phyloP scores from a whole-genome alignment of 1,140 invertebrate species.

The Panagrolaimus sp. region DNA sequence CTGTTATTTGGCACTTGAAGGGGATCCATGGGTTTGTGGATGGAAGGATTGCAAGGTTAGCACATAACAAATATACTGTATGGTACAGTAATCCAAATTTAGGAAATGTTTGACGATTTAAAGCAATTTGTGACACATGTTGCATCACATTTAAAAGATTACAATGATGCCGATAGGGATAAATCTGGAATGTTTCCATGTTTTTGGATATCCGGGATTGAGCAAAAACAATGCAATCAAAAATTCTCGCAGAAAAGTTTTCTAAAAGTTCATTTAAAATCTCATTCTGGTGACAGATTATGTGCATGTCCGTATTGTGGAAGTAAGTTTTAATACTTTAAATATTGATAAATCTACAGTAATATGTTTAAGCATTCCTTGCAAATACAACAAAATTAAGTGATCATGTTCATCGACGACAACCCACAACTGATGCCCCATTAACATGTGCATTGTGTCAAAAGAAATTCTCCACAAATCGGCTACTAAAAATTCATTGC shows the following conservation, averaged over 20 bases:
- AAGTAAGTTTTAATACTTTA: too few species aligned
- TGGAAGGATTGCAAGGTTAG: conserved; percentile 4
- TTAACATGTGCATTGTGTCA: conserved; percentile 30
- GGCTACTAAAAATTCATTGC: conserved; percentile 36
- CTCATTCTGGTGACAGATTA: neutral
- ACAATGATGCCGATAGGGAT: neutral
- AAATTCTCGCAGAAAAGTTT: neutral
- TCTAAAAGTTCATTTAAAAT: neutral
- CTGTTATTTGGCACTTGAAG: neutral
- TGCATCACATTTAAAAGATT: neutral
- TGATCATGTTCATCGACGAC: neutral
- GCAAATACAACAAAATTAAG: neutral
- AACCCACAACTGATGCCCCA: neutral
- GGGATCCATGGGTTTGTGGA: conserved; percentile 2
- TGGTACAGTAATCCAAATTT: neutral
- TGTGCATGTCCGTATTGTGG: conserved; percentile 4
- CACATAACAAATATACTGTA: neutral
- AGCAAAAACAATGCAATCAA: neutral
- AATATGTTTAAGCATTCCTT: neutral
- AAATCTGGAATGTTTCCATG: conserved; percentile 2
- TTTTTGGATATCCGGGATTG: conserved; percentile 1
- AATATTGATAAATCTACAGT: too few species aligned
- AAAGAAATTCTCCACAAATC: conserved; percentile 31
- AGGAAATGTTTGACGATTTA: neutral
- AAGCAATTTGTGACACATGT: conserved; percentile 6